Evolutionary conservation across 2,888 invertebrate genomes (phyloP).

Genomic region (Clunio marinus): DNA sequence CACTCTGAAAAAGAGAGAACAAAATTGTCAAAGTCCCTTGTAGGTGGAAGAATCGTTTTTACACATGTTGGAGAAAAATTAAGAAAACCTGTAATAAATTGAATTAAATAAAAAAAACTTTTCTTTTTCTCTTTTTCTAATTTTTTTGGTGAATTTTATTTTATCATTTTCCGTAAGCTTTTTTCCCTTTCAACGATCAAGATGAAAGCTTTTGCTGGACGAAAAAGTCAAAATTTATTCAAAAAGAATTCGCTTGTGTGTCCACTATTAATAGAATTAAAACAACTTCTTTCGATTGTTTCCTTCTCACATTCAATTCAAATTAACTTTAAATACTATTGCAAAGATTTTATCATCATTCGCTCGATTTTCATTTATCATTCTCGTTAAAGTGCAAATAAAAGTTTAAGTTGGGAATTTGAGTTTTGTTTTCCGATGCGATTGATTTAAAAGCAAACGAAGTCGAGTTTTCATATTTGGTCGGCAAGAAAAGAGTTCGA

Average conservation of each 20-base stretch:
- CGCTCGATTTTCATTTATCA: slow-evolving; percentile 22
- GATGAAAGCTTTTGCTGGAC: background rate
- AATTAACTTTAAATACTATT: slow-evolving; percentile 28
- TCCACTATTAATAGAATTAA: slow-evolving; percentile 22
- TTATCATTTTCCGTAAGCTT: slow-evolving; percentile 4
- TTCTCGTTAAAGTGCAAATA: too few species aligned
- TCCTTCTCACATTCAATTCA: slow-evolving; percentile 6
- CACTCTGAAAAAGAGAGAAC: too few species aligned
- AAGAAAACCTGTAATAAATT: too few species aligned
- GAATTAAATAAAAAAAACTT: too few species aligned
- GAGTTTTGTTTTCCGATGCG: too few species aligned
- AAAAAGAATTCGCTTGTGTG: slow-evolving; percentile 37
- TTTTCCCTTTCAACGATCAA: background rate
- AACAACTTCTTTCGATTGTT: slow-evolving; percentile 10
- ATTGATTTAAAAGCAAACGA: too few species aligned
- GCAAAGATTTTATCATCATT: slow-evolving; percentile 16
- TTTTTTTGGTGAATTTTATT: slow-evolving; percentile 32
- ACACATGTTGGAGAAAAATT: too few species aligned
- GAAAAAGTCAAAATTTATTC: slow-evolving; percentile 5
- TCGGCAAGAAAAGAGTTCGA: too few species aligned
- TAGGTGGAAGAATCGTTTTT: too few species aligned
- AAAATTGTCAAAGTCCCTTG: too few species aligned
- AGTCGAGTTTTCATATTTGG: too few species aligned
- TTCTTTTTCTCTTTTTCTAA: slow-evolving; percentile 15
- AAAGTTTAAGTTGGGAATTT: too few species aligned